Evolutionary conservation across 2,888 invertebrate genomes (phyloP).

Genomic region (Catocala sponsa): DNA sequence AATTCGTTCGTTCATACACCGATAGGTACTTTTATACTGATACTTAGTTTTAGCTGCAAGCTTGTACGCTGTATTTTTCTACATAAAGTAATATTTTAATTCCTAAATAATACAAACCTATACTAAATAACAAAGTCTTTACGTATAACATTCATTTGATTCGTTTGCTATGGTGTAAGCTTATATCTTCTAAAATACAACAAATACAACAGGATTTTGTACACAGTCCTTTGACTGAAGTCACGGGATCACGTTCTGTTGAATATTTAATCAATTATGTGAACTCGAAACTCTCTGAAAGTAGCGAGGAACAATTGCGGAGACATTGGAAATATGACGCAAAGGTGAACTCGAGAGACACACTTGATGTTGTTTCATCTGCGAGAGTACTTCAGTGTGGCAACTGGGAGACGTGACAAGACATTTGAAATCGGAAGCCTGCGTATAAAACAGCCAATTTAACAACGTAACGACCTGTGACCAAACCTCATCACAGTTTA

Average conservation of each 20-base stretch:
- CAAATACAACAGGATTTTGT: constrained; percentile 20
- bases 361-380: constrained; percentile 23
- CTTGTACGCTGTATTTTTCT: no score
- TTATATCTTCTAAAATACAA: neutral
- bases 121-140: no score
- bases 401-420: constrained; percentile 21
- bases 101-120: no score
- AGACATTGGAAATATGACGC: constrained; percentile 17
- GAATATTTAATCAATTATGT: constrained; percentile 43
- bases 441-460: constrained; percentile 20
- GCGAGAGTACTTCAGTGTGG: constrained; percentile 13
- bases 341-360: constrained; percentile 14
- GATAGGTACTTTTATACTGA: no score
- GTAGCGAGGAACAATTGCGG: constrained; percentile 23
- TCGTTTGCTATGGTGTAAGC: no score
- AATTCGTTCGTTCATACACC: no score
- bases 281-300: constrained; percentile 28
- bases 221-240: constrained; percentile 19
- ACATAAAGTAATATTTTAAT: no score
- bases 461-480: constrained; percentile 12
- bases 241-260: constrained; percentile 26
- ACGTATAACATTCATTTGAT: no score
- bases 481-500: constrained; percentile 11
- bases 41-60: no score
- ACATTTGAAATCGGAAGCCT: constrained; percentile 14